Evolutionary conservation across 1,140 invertebrate genomes (phyloP).

Genomic region (Cyphomyrmex costatus): DNA sequence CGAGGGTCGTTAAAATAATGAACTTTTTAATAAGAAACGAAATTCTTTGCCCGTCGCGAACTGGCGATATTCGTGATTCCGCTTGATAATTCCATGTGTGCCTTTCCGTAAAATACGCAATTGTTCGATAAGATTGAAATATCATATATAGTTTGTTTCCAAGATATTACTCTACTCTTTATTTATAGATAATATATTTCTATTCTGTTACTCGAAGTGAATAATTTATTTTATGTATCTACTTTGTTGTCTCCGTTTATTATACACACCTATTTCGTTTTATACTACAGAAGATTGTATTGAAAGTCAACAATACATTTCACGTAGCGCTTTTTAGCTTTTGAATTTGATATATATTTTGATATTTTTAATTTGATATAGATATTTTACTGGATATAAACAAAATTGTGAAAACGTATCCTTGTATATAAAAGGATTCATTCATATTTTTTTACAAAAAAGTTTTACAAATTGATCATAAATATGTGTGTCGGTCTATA

Average conservation of each 20-base stretch:
- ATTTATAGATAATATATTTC: not conserved
- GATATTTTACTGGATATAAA: not conserved
- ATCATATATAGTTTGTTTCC: not conserved
- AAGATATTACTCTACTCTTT: constrained; percentile 11
- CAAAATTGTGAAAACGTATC: not conserved
- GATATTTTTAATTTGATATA: too few relatives aligned
- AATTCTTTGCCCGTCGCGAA: constrained; percentile 14
- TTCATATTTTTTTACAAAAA: not conserved
- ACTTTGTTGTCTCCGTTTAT: not conserved
- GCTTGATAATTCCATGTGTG: not conserved
- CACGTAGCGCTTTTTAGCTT: too few relatives aligned
- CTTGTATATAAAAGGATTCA: not conserved
- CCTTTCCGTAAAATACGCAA: constrained; percentile 2
- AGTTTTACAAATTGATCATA: constrained; percentile 8
- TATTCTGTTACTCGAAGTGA: not conserved
- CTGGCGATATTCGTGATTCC: not conserved
- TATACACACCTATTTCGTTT: not conserved
- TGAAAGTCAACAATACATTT: not conserved
- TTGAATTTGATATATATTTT: not conserved
- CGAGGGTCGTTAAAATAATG: constrained; percentile 60
- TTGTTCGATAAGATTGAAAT: constrained; percentile 6
- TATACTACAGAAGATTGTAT: not conserved
- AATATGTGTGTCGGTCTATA: not conserved
- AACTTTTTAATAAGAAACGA: constrained; percentile 60
- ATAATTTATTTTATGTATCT: not conserved